These are phyloP conservation scores for Parasteatoda tepidariorum DNA, from an alignment of 1,140 invertebrate genomes.

Conservation along the genomic window DNA sequence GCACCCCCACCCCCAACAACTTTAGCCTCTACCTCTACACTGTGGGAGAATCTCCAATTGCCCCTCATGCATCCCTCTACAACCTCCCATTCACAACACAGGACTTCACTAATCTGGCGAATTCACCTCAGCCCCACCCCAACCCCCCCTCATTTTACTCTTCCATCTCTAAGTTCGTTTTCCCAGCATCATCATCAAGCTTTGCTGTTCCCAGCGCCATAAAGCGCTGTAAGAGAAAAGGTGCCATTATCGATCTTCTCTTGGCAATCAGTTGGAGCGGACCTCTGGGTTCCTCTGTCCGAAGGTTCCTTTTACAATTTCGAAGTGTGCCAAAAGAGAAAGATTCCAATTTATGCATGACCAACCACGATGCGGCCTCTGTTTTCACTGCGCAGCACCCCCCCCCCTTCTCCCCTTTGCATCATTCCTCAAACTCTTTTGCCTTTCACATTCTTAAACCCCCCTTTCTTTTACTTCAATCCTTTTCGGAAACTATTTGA, in stretches of 20 bases:
- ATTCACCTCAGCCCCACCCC: neutral
- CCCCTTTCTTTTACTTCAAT: constrained; percentile 10
- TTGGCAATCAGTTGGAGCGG: constrained; percentile 46
- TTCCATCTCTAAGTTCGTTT: too few species aligned
- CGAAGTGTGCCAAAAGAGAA: constrained; percentile 8
- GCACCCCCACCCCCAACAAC: neutral
- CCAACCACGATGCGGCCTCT: constrained; percentile 54
- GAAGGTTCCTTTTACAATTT: constrained; percentile 49
- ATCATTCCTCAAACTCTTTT: neutral
- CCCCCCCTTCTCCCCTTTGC: neutral
- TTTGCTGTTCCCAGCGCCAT: constrained; percentile 32
- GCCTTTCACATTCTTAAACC: constrained; percentile 1
- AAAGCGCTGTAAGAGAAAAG: constrained; percentile 55
- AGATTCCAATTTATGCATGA: constrained; percentile 58
- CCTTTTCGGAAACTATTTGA: constrained; percentile 45
- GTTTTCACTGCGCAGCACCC: constrained; percentile 8
- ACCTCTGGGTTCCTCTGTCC: constrained; percentile 35
- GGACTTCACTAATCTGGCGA: constrained; percentile 56
- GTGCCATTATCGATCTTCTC: constrained; percentile 55
- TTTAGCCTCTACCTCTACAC: constrained; percentile 40
- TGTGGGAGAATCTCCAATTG: constrained; percentile 55
- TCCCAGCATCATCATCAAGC: constrained; percentile 41
- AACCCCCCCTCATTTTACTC: neutral
- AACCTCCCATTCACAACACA: constrained; percentile 6
- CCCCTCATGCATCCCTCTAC: neutral